These are phyloP conservation scores for Silurus asotus DNA, from an alignment of 2,113 vertebrate species.

Conservation along the genomic window DNA sequence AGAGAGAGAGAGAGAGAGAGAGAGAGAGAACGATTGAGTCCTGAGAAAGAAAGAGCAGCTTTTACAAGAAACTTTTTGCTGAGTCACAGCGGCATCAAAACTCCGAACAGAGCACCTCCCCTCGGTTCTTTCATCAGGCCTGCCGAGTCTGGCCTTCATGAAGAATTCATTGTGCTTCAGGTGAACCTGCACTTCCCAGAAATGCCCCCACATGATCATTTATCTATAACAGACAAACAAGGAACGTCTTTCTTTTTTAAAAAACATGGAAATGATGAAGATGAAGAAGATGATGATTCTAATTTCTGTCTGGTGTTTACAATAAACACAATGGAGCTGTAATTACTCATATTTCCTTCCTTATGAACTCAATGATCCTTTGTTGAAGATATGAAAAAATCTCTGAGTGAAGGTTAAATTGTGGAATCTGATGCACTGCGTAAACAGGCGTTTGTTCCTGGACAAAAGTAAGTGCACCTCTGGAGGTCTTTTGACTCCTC, in stretches of 20 bases:
- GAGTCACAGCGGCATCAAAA: slow-evolving; percentile 30
- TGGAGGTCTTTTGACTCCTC: too few species aligned
- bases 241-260: background rate
- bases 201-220: background rate
- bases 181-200: background rate
- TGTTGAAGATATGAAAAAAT: background rate
- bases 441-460: too few species aligned
- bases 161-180: slow-evolving; percentile 31
- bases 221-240: background rate
- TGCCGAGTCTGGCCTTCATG: background rate
- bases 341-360: background rate
- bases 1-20: background rate
- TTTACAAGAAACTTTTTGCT: slow-evolving; percentile 34
- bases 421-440: background rate
- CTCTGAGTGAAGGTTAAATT: accelerated
- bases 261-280: background rate
- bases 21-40: background rate
- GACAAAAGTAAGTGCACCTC: too few species aligned
- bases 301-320: background rate
- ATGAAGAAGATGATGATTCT: background rate
- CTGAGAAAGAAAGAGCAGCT: background rate
- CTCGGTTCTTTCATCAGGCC: background rate
- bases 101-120: background rate
- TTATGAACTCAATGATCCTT: background rate
- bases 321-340: background rate